phyloP scores from a whole-genome alignment of 2,888 invertebrate genomes.

The Druceiella hillmani region DNA sequence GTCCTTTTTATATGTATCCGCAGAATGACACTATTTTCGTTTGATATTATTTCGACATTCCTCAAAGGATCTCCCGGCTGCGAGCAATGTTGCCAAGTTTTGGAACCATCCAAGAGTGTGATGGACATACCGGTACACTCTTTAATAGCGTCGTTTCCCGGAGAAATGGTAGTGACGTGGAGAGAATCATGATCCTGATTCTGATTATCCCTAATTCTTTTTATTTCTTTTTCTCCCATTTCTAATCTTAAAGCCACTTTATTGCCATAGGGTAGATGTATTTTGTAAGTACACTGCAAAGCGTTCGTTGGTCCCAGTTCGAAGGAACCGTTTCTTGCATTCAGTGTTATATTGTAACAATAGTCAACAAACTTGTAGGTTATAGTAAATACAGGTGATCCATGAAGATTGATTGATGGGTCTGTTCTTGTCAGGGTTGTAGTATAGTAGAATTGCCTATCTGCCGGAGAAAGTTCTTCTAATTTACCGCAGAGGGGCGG shows the following conservation, averaged over 20 bases:
- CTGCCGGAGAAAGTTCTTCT: conserved; percentile 56
- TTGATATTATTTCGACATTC: conserved; percentile 55
- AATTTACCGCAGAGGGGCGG: conserved; percentile 62
- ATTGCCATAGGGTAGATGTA: conserved; percentile 67
- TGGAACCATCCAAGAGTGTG: conserved; percentile 52
- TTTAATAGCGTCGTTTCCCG: conserved; percentile 32
- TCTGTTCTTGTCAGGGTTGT: conserved; percentile 37
- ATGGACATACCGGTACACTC: conserved; percentile 54
- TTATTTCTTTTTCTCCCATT: conserved; percentile 36
- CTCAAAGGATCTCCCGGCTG: conserved; percentile 51
- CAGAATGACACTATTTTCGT: conserved; percentile 50
- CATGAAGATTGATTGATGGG: conserved; percentile 53
- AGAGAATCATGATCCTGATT: background rate
- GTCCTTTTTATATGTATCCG: conserved; percentile 34
- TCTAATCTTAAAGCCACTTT: conserved; percentile 57
- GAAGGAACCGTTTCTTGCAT: conserved; percentile 59
- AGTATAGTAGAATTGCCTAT: conserved; percentile 55
- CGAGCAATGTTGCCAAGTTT: conserved; percentile 57
- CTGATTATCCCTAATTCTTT: too few species aligned
- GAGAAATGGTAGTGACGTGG: too few species aligned
- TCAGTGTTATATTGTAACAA: conserved; percentile 65
- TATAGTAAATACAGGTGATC: conserved; percentile 61
- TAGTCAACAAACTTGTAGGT: conserved; percentile 64
- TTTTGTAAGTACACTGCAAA: conserved; percentile 61
- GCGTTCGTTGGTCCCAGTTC: conserved; percentile 55